phyloP scores from a whole-genome alignment of 2,113 vertebrate genomes.

The Cyanoderma ruficeps region DNA sequence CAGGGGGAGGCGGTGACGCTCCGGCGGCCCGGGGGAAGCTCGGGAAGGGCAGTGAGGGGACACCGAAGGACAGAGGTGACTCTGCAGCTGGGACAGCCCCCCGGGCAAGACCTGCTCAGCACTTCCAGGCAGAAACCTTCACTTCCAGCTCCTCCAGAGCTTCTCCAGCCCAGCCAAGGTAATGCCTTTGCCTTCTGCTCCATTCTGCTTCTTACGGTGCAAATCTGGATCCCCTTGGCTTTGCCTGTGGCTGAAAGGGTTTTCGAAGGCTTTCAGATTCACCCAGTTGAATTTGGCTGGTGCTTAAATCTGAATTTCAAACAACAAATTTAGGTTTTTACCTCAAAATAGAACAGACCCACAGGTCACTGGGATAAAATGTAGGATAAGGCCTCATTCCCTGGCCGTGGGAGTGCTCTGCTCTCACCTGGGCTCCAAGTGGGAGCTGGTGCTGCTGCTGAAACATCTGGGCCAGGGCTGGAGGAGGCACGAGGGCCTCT shows the following conservation, averaged over 20 bases:
- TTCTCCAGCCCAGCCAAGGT: slow-evolving; percentile 57
- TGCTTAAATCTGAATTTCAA: neutral
- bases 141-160: neutral
- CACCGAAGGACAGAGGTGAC: neutral
- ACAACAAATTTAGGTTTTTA: neutral
- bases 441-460: neutral
- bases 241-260: neutral
- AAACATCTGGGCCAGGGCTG: neutral
- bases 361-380: neutral
- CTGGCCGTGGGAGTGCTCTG: fast-evolving
- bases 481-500: neutral
- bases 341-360: neutral
- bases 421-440: neutral
- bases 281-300: neutral
- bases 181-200: fast-evolving
- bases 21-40: fast-evolving
- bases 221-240: fast-evolving
- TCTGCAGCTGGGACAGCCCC: neutral
- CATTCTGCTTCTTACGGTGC: fast-evolving
- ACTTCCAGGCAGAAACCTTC: neutral
- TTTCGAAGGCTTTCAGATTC: neutral
- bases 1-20: fast-evolving
- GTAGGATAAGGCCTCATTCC: fast-evolving
- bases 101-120: neutral
- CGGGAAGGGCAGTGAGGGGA: neutral